Base-by-base conservation (phyloP, 2,888 invertebrate species). In the Hypena proboscidalis region DNA sequence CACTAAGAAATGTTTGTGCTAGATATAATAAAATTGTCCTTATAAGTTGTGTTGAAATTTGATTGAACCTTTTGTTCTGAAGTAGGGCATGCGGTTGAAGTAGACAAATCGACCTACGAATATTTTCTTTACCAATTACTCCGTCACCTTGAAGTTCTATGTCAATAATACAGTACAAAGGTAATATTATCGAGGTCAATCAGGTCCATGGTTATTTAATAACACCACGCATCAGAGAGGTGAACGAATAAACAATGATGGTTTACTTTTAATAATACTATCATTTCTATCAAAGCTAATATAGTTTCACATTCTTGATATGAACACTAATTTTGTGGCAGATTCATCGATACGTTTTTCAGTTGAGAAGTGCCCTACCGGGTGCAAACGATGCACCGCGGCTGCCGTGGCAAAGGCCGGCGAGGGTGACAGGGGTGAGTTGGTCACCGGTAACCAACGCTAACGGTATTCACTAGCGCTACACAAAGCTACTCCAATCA, bases 381-480 rank as follows among this genome's bases (percentile, higher is more conserved):
- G 79, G 72, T 90, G 90, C 80, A 89, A 81, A 73, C 77, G 85
- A 57, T 90, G 90, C 69, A 80, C 78, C 23, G 83, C 83, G 34
- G 82, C 83, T 26, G 83, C 84, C 25, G 71, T 90, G 47, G 82
- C 80, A 36, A 79, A 77, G 56, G 85, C 85, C 44, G 77, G 67
- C 61, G 74, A 70, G 55, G 76, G 83, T 66, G 74, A 74, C 70
- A 65, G 73, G 63, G 90, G 90, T 90, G 88, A 90, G 90, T 90
- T 58, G 13, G 44, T 41, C 38, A 48, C 26, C 37, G 26, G 57
- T 46, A 47, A 43, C 34, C 40, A 45, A 41, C 32, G 47, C 60
- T 63, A 58, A 32, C 33, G 10, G 23, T n/a, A 20, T 17, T 44
- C 37, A 31, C 34, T 57, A 42, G 20, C 19, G 45, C 19, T 36